Evolutionary conservation across 30 jellyfish, hydroid and myxozoan species (phyloP).

Genomic region (Turritopsis dohrnii): DNA sequence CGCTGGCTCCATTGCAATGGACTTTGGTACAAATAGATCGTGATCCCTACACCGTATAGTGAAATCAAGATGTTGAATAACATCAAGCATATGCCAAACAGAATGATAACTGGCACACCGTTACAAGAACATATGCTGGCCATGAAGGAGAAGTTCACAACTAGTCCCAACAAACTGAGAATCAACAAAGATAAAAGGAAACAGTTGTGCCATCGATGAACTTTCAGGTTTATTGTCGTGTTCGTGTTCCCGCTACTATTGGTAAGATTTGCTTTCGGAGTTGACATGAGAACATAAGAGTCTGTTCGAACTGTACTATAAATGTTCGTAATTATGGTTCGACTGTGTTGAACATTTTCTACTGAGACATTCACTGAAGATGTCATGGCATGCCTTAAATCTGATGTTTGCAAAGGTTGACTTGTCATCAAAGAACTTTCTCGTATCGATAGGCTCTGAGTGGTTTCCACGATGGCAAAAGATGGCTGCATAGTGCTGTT

Average conservation of each 20-base stretch:
- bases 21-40: constrained; percentile 57
- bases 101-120: constrained; percentile 47
- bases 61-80: constrained; percentile 70
- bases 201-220: not conserved
- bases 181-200: constrained; percentile 25
- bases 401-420: not conserved
- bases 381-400: not conserved
- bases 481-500: not conserved
- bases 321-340: not conserved
- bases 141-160: constrained; percentile 45
- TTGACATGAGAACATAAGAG: not conserved
- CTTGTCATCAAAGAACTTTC: not conserved
- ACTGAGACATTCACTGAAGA: not conserved
- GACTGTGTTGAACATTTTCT: not conserved
- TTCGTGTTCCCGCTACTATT: not conserved
- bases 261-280: not conserved
- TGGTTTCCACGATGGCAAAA: not conserved
- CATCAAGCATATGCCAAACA: constrained; percentile 75
- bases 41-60: constrained; percentile 79
- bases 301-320: not conserved
- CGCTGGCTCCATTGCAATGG: constrained; percentile 51
- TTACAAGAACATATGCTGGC: constrained; percentile 62
- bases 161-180: constrained; percentile 51
- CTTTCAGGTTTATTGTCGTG: not conserved
- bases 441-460: not conserved